Evolutionary conservation across 2,888 invertebrate genomes (phyloP), one percentile per base, ranked within the genome.

Genomic region (Nomada goodeniana): DNA sequence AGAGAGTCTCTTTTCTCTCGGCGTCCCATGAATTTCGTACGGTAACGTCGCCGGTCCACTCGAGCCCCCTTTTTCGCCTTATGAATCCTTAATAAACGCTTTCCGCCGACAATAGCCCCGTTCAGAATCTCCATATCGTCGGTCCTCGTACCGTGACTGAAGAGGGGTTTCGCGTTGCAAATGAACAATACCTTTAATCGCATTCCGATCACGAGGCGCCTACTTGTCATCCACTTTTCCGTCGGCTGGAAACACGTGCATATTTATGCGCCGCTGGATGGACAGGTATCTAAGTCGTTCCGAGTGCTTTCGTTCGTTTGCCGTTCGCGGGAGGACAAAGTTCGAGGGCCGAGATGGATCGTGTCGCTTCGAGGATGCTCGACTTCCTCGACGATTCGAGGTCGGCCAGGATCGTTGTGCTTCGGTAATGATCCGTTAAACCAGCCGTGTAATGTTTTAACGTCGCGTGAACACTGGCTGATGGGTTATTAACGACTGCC

Each of bases 201-300:
- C 86, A 2, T 26, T 76, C 86, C 88, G 86, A 86, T 88, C 85
- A 82, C 85, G 70, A 61, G 44, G 60, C 84, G 74, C 7, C 7
- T 36, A 80, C 78, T 78, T 85, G 84, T 88, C 86, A 82, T 84
- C 78, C 80, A 69, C 36, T 36, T 29, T 29, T 36, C 36, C 7
- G 7, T 7, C 36, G 7, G 65, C 53, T 60, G 75, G 76, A 70
- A 68, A 76, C 76, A 26, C 26, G 26, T 1, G 2, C 26, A 73
- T 18, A 63, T 79, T 86, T 71, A 79, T 82, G 82, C 73, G 57
- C 77, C 80, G 77, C 69, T 83, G 84, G 84, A 86, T 84, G 83
- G 81, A 79, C 71, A 87, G 82, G 87, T 83, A 83, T 79, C 83
- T 81, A 86, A 81, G 88, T 87, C 89, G 89, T 89, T 86, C 86